Base-by-base conservation (phyloP, 1,140 invertebrate species). In the Heliconius hermathena region DNA sequence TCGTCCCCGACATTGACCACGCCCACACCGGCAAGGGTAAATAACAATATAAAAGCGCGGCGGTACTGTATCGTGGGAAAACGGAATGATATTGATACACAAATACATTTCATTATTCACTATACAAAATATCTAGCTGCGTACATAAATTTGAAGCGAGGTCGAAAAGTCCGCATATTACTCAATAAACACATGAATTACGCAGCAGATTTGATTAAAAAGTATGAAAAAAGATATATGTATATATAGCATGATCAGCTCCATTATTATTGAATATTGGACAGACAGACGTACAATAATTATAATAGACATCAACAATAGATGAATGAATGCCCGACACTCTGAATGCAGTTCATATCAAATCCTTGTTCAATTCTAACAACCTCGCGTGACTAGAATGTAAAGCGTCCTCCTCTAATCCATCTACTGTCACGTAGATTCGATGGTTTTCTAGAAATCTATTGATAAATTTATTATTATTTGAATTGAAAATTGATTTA, bases 321-420 rank as follows among this genome's bases (percentile, higher is more conserved):
- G n/a, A n/a, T n/a, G n/a, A 70, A 82, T 83, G 80, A 83, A 76
- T 80, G 80, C 18, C 74, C 83, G 78, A 77, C 83, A 86, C 88
- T 89, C 88, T 89, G 87, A 89, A 89, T 75, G 84, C 87, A 88
- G 87, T 84, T 85, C 79, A 83, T 83, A 81, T 82, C 75, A 80
- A 82, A 83, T 80, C 79, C 80, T 80, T 54, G 54, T 79, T 57
- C 73, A 73, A 70, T 73, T 81, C 71, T 52, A 74, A 54, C 74
- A 38, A 60, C 22, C 73, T 49, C 36, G 81, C 83, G 82, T 84
- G 82, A 85, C 83, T 85, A 85, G 84, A 85, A 82, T 85, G 84
- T 79, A 82, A 82, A 84, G 83, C 81, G 83, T 77, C 70, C 73
- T 81, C 8, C 52, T 26, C 73, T 36, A 36, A 6, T 36, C 6